Percentiles rank a stretch among this genome's conserved stretches.
Evolutionary conservation across 2,797 vertebrate genomes (phyloP).

Genomic region (Hypotaenidia philippensis): DNA sequence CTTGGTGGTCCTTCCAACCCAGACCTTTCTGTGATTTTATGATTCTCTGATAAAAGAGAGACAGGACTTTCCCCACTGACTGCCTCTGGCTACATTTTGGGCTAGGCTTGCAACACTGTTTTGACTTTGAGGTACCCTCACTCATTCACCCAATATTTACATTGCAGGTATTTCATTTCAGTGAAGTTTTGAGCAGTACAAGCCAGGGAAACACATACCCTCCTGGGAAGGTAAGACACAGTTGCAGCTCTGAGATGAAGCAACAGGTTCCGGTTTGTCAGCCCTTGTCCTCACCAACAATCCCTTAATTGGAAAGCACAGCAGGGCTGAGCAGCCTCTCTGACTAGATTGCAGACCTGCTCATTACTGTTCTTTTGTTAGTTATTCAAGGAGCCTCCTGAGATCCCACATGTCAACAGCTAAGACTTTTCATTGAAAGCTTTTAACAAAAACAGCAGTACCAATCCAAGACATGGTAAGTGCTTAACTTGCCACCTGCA

Average conservation of each 20-base stretch:
- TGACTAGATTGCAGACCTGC: not conserved
- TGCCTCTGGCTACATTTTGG: not conserved
- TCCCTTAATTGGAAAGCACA: not conserved
- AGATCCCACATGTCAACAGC: not conserved
- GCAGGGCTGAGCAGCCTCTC: not conserved
- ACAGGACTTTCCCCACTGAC: not conserved
- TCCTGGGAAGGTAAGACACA: not conserved
- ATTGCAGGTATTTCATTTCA: slow-evolving; percentile 73
- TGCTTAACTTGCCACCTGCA: not conserved
- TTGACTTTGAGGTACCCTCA: not conserved
- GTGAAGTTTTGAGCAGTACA: not conserved
- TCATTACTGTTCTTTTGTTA: not conserved
- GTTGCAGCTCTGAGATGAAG: not conserved
- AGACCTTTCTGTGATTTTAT: no score
- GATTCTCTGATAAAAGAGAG: not conserved
- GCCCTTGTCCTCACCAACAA: not conserved
- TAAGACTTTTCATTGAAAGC: not conserved
- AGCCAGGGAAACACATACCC: slow-evolving; percentile 25
- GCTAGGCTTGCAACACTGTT: not conserved
- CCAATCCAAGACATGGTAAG: not conserved
- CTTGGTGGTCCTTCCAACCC: no score
- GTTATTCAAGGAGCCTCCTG: not conserved
- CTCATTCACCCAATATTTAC: not conserved
- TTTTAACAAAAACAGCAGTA: not conserved
- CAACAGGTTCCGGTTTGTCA: not conserved